Conservation (phyloP, 2,888 invertebrate genomes). For the Meloe dianella region DNA sequence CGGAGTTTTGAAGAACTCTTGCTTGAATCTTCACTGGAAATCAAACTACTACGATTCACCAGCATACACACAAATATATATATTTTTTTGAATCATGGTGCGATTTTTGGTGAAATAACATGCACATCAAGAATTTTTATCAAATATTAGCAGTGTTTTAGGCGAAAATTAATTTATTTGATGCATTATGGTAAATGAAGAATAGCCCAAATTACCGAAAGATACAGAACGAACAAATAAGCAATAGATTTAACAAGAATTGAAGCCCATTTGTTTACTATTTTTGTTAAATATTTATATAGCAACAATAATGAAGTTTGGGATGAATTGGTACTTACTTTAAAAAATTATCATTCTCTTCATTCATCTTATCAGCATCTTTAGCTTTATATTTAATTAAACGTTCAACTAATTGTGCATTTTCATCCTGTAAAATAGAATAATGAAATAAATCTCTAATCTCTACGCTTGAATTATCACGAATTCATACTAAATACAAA, state of each 20-base stretch:
- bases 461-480: neutral
- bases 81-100: neutral
- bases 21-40: conserved; percentile 73
- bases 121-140: neutral
- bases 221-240: neutral
- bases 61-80: conserved; percentile 21
- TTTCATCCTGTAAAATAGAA: conserved; percentile 77
- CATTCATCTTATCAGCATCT: conserved; percentile 96
- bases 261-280: neutral
- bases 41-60: conserved; percentile 52
- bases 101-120: neutral
- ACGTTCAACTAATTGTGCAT: conserved; percentile 81
- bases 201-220: neutral
- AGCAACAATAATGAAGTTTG: neutral
- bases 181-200: neutral
- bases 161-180: neutral
- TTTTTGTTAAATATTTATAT: neutral
- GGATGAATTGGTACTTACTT: conserved; percentile 68
- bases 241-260: neutral
- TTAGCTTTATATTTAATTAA: conserved; percentile 91
- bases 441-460: neutral
- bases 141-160: neutral
- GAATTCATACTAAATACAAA: neutral
- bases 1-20: conserved; percentile 74
- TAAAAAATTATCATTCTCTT: conserved; percentile 92